These are phyloP conservation scores for Cryptophagus acutangulus DNA, from an alignment of 2,888 invertebrate species.

Conservation along the genomic window DNA sequence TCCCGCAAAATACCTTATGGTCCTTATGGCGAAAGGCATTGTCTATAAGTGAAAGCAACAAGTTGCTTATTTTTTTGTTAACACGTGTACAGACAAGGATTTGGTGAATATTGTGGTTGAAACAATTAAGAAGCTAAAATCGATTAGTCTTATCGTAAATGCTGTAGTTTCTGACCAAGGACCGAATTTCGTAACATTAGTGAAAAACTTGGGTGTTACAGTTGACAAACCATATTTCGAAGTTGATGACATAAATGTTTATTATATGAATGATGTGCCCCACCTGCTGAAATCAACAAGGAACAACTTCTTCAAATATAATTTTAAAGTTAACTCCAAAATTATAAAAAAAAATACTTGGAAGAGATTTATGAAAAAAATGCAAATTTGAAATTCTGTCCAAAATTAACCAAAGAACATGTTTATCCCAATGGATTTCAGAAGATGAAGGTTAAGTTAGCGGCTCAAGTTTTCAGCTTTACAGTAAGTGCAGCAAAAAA, in stretches of 20 bases:
- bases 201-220: constrained; percentile 11
- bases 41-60: constrained; percentile 10
- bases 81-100: constrained; percentile 8
- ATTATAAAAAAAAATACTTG: background rate
- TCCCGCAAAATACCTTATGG: constrained; percentile 7
- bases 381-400: background rate
- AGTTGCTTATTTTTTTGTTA: constrained; percentile 10
- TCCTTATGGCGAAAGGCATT: constrained; percentile 11
- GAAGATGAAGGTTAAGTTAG: constrained; percentile 5
- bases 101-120: constrained; percentile 8
- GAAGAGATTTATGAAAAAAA: background rate
- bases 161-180: constrained; percentile 12
- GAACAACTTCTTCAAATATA: constrained; percentile 6
- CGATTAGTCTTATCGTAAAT: constrained; percentile 8
- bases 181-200: constrained; percentile 16
- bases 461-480: constrained; percentile 7
- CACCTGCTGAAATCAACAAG: constrained; percentile 2
- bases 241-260: constrained; percentile 9
- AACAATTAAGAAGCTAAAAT: background rate
- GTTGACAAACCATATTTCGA: constrained; percentile 10
- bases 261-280: constrained; percentile 6
- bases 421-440: constrained; percentile 2
- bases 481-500: constrained; percentile 4
- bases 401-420: constrained; percentile 7
- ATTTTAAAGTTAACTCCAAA: background rate